Conservation (phyloP, 2,888 invertebrate genomes). For the Hydriomena furcata region DNA sequence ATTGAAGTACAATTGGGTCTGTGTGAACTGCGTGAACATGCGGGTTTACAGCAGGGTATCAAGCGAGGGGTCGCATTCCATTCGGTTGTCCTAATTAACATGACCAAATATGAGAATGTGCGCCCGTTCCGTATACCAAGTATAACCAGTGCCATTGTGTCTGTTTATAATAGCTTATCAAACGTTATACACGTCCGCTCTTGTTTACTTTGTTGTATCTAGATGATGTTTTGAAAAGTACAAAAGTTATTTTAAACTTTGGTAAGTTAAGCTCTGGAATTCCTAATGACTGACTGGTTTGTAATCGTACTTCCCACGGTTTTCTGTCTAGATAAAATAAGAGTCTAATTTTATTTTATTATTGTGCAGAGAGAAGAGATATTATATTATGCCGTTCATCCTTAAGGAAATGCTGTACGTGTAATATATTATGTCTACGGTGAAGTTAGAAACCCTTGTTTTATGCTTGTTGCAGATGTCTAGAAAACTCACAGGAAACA, state of each 20-base stretch:
- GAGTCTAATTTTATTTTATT: slow-evolving; percentile 8
- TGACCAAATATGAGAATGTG: slow-evolving; percentile 27
- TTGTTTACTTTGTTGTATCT: slow-evolving; percentile 12
- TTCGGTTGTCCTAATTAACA: slow-evolving; percentile 37
- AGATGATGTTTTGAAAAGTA: too few species aligned
- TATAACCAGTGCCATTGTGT: slow-evolving; percentile 28
- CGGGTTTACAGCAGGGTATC: slow-evolving; percentile 33
- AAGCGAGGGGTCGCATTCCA: slow-evolving; percentile 35
- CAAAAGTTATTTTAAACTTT: neutral
- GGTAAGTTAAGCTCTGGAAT: slow-evolving; percentile 34
- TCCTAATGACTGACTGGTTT: slow-evolving; percentile 36
- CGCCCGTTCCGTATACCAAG: slow-evolving; percentile 27
- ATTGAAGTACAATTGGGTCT: slow-evolving; percentile 22
- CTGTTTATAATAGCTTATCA: slow-evolving; percentile 30
- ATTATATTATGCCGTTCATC: slow-evolving; percentile 9
- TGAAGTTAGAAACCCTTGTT: slow-evolving; percentile 18
- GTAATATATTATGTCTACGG: slow-evolving; percentile 22
- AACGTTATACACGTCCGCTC: slow-evolving; percentile 23
- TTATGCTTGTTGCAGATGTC: slow-evolving; percentile 25
- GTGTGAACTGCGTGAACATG: slow-evolving; percentile 24
- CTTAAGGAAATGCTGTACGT: slow-evolving; percentile 15
- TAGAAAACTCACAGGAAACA: slow-evolving; percentile 28
- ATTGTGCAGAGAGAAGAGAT: slow-evolving; percentile 7
- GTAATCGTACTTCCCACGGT: slow-evolving; percentile 44
- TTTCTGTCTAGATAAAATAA: slow-evolving; percentile 51